A percentile compares a stretch with the other conserved stretches of the same genome.
These are phyloP conservation scores for Drosophila pallidifrons DNA, from an alignment of 1,140 invertebrate genomes.

Conservation along the genomic window DNA sequence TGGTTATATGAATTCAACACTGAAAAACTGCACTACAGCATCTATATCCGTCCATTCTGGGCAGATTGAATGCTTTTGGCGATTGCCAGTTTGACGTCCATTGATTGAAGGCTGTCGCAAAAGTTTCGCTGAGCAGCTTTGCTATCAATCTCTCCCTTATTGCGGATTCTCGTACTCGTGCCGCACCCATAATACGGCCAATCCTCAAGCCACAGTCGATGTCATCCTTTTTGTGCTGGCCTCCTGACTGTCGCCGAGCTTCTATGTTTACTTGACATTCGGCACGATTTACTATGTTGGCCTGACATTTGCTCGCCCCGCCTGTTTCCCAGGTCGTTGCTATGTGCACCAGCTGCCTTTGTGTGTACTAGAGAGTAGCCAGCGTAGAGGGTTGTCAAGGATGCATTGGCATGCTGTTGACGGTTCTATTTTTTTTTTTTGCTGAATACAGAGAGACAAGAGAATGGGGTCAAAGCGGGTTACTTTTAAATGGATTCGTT, in stretches of 20 bases:
- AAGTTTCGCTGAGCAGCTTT: constrained; percentile 39
- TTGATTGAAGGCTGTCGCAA: constrained; percentile 43
- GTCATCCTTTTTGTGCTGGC: constrained; percentile 3
- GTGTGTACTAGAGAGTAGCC: not conserved
- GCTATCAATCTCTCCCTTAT: constrained; percentile 17
- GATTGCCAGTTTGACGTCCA: constrained; percentile 28
- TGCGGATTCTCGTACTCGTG: constrained; percentile 38
- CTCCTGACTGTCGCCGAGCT: constrained; percentile 29
- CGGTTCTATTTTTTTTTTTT: constrained; percentile 25
- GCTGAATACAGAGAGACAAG: constrained; percentile 3
- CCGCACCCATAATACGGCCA: constrained; percentile 59
- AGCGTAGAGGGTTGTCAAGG: constrained; percentile 12
- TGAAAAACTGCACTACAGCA: not conserved
- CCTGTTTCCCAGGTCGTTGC: constrained; percentile 6
- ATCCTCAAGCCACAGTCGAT: constrained; percentile 48
- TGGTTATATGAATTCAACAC: not conserved
- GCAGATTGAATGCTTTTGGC: constrained; percentile 14
- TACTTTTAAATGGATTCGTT: constrained; percentile 74
- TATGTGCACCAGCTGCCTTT: constrained; percentile 19
- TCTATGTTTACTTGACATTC: constrained; percentile 70
- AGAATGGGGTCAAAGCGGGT: constrained; percentile 11
- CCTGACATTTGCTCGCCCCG: constrained; percentile 45
- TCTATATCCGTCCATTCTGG: not conserved
- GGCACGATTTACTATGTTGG: constrained; percentile 64
- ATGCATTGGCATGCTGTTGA: constrained; percentile 32